A percentile compares a stretch with the other conserved stretches of the same genome.
phyloP scores from a whole-genome alignment of 2,888 invertebrate genomes.

The Ormyrus thymus region DNA sequence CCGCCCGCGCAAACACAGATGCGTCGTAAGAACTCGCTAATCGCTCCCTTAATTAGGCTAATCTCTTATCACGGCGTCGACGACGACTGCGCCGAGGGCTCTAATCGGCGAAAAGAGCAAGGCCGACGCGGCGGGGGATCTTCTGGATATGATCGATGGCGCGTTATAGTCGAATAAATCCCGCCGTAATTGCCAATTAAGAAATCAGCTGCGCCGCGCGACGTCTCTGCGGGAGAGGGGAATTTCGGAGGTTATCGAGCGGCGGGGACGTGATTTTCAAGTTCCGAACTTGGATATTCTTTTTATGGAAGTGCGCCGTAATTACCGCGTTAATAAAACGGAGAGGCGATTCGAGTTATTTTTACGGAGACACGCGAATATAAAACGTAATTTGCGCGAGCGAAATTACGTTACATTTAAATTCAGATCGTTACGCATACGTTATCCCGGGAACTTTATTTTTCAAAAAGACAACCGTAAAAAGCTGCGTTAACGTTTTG shows the following conservation, averaged over 20 bases:
- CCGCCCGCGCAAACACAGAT: conserved; percentile 25
- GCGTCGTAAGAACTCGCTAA: conserved; percentile 61
- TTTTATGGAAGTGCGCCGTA: too few species aligned
- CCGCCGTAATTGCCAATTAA: conserved; percentile 52
- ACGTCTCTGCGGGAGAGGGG: not conserved
- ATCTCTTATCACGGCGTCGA: conserved; percentile 59
- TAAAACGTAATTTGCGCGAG: too few species aligned
- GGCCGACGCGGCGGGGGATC: not conserved
- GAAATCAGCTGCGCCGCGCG: conserved; percentile 26
- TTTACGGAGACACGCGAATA: too few species aligned
- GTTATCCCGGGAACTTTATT: too few species aligned
- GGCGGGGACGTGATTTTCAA: too few species aligned
- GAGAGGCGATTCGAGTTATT: too few species aligned
- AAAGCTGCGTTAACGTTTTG: too few species aligned
- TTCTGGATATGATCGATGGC: conserved; percentile 37
- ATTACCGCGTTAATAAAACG: too few species aligned
- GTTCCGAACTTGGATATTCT: too few species aligned
- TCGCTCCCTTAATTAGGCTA: conserved; percentile 68
- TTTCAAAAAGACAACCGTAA: too few species aligned
- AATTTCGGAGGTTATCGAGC: not conserved
- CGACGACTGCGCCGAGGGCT: not conserved
- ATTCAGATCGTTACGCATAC: too few species aligned
- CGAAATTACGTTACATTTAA: too few species aligned
- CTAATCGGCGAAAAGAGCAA: conserved; percentile 17
- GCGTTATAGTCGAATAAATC: conserved; percentile 51